phyloP scores from a whole-genome alignment of 1,140 invertebrate species.

The Portunus trituberculatus region DNA sequence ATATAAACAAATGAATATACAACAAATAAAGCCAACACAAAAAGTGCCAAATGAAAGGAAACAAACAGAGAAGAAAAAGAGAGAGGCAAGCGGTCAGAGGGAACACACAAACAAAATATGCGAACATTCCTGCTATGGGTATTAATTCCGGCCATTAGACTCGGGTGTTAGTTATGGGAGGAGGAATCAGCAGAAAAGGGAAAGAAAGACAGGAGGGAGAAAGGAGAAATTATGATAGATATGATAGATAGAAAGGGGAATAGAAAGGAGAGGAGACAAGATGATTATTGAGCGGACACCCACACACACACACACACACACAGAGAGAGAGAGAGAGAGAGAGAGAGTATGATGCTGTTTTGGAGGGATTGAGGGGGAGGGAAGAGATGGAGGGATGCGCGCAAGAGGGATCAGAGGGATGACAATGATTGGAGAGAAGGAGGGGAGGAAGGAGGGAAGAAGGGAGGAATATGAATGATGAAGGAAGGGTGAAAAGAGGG shows the following conservation, averaged over 20 bases:
- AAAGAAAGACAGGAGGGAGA: not conserved
- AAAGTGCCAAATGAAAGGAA: not conserved
- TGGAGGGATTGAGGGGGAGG: not conserved
- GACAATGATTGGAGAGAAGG: not conserved
- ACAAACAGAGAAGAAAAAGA: not conserved
- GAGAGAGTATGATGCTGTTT: not conserved
- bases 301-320: too few relatives aligned
- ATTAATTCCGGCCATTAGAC: too few relatives aligned
- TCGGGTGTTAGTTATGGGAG: too few relatives aligned
- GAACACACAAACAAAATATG: too few relatives aligned
- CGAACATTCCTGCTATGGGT: too few relatives aligned
- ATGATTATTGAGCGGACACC: too few relatives aligned
- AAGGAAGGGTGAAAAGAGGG: not conserved
- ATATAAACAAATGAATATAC: too few relatives aligned
- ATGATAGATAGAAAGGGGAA: not conserved
- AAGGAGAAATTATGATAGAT: not conserved
- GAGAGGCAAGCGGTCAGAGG: not conserved
- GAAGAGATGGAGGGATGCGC: not conserved
- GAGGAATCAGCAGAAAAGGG: not conserved
- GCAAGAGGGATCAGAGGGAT: not conserved
- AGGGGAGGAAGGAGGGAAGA: not conserved
- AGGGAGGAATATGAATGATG: not conserved
- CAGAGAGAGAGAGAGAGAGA: not conserved
- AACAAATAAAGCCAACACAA: not conserved
- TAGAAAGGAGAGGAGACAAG: too few relatives aligned